Base-by-base conservation (phyloP, 2,113 vertebrate genomes). In the Coptodon rendalli region DNA sequence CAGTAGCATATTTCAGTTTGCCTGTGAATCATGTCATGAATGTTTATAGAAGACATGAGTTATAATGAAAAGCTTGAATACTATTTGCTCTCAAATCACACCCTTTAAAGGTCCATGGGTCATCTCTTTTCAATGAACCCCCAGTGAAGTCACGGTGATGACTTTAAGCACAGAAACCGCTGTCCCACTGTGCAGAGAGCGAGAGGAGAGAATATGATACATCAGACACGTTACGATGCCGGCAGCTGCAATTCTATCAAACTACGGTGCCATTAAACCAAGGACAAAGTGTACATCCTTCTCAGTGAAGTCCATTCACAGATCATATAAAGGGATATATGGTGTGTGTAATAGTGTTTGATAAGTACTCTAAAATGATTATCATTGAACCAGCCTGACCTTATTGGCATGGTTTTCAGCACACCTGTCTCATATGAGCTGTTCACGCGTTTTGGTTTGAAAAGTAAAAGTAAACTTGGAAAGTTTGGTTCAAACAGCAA, bases 261-360 rank as follows among this genome's bases (percentile, higher is more conserved):
- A 92, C 81, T 54, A 82, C 40, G 29, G 16, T 61, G 82, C 89
- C 89, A 91, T 94, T 90, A 93, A 90, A 92, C 89, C 91, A 94
- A 95, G 93, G 94, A 86, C 93, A 85, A 61, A 85, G 73, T 89
- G 86, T 86, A 89, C 92, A 87, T 94, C 83, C 68, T 88, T 66
- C 83, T 80, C 29, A 8, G 56, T 83, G 79, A 86, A 90, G 89
- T 91, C 86, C 86, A 93, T 92, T 92, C 82, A 83, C 82, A 91
- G 86, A 91, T 94, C 92, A 94, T 89, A 93, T 90, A 89, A 92
- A 91, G 81, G 80, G 79, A 94, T 90, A 82, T 90, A 94, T 90
- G 80, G 88, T 59, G 85, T 84, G 89, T 91, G 89, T 90, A 91
- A 92, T 87, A 63, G 88, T 71, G 45, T 84, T 88, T 89, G 82